Evolutionary conservation across 2,797 vertebrate genomes (phyloP).

Genomic region (Oceanodroma leucorhoa): DNA sequence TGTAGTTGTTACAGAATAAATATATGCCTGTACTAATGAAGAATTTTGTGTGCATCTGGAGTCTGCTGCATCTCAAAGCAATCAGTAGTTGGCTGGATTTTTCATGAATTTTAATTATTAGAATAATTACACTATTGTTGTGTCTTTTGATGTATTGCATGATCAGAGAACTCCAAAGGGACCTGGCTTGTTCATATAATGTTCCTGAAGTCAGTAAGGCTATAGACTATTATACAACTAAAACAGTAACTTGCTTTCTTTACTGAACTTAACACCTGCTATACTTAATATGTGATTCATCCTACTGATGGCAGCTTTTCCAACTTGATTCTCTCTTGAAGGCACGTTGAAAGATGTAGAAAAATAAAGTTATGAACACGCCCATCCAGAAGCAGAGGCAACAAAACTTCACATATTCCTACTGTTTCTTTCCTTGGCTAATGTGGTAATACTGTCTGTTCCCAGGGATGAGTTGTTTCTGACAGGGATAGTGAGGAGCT

Average conservation of each 20-base stretch:
- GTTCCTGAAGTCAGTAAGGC: neutral
- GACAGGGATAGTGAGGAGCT: neutral
- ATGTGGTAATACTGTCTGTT: neutral
- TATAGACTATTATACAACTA: neutral
- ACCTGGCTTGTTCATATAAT: neutral
- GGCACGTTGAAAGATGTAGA: neutral
- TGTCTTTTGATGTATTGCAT: constrained; percentile 11
- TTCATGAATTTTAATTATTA: neutral
- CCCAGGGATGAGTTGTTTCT: neutral
- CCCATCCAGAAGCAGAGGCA: neutral
- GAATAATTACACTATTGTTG: neutral
- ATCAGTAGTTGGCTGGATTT: neutral
- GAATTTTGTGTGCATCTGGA: neutral
- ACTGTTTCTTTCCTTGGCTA: neutral
- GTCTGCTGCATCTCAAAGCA: neutral
- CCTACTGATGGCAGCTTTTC: neutral
- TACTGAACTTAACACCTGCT: neutral
- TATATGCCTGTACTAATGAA: neutral
- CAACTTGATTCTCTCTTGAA: neutral
- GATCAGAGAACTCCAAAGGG: neutral
- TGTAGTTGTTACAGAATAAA: neutral
- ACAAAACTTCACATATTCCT: neutral
- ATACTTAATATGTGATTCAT: neutral
- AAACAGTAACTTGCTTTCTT: neutral
- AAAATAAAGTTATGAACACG: neutral